Conservation (phyloP, 2,113 vertebrate species). For the Rhinogobius similis region DNA sequence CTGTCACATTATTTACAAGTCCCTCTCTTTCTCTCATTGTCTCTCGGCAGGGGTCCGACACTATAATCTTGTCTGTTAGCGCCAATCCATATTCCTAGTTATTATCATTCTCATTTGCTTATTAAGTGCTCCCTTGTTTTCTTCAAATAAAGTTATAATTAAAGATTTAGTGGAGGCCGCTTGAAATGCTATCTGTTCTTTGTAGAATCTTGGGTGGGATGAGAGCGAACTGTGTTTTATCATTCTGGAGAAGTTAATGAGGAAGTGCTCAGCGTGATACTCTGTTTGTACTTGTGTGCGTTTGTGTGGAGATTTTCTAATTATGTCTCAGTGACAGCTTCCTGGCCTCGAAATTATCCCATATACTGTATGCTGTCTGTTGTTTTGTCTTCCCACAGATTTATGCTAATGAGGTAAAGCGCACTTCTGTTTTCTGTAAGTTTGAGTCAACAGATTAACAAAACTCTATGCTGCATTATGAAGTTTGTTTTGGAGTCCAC, state of each 20-base stretch:
- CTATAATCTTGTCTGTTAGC: constrained; percentile 77
- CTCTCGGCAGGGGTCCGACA: constrained; percentile 68
- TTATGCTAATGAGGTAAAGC: constrained; percentile 54
- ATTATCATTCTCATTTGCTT: constrained; percentile 82
- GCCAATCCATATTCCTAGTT: constrained; percentile 72
- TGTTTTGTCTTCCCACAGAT: constrained; percentile 58
- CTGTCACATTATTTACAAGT: constrained; percentile 71
- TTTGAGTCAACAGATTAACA: constrained; percentile 1
- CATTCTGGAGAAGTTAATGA: constrained; percentile 75
- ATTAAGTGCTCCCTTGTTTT: constrained; percentile 81
- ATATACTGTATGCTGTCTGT: constrained; percentile 54
- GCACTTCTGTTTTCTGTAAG: constrained; percentile 20
- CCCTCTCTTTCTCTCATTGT: constrained; percentile 18
- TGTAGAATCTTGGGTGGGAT: constrained; percentile 72
- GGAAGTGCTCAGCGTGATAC: constrained; percentile 73
- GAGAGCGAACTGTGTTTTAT: constrained; percentile 73
- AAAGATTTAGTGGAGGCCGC: constrained; percentile 75
- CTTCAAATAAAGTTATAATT: constrained; percentile 84
- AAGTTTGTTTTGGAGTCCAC: not conserved
- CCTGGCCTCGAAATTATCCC: constrained; percentile 63
- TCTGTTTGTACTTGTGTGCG: constrained; percentile 67
- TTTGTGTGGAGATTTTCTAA: constrained; percentile 63
- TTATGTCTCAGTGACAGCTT: constrained; percentile 67
- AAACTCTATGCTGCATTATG: not conserved
- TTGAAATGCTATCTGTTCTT: constrained; percentile 76